Conservation (phyloP, 37 sponge, comb jelly and placozoan species). For the Cladorhizidae sp. region DNA sequence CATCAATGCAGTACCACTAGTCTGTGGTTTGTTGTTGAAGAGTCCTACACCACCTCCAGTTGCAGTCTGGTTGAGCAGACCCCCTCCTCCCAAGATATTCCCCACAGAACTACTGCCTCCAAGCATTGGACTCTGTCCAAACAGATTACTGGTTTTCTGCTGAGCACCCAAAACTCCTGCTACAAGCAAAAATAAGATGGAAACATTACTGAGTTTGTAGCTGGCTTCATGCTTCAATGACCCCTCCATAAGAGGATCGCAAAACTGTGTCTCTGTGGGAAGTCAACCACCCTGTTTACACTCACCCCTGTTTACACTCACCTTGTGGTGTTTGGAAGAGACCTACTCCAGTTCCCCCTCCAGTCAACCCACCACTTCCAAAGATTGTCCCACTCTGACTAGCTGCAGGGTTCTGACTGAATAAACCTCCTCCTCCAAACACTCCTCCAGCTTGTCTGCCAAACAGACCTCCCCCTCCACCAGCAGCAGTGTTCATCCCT, state of each 20-base stretch:
- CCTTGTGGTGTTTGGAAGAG: not conserved
- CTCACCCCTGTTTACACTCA: not conserved
- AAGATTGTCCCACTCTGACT: constrained; percentile 32
- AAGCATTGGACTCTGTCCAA: constrained; percentile 35
- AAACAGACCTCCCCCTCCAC: constrained; percentile 28
- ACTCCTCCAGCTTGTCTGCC: constrained; percentile 15
- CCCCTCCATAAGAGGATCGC: too few relatives aligned
- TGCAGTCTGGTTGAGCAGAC: constrained; percentile 31
- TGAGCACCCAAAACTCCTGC: constrained; percentile 17
- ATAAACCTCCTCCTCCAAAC: constrained; percentile 45
- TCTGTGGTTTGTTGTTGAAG: constrained; percentile 24
- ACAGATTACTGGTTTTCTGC: constrained; percentile 32
- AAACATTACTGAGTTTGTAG: too few relatives aligned
- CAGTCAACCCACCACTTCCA: constrained; percentile 14
- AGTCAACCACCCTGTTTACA: constrained; percentile 32
- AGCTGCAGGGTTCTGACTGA: constrained; percentile 30
- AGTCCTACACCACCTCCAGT: constrained; percentile 12
- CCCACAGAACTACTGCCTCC: not conserved
- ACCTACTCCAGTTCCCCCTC: constrained; percentile 7
- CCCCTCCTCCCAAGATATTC: constrained; percentile 24
- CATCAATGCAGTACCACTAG: not conserved
- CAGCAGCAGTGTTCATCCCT: not conserved
- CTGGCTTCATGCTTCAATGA: too few relatives aligned
- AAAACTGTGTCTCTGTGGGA: constrained; percentile 39
- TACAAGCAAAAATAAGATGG: not conserved